phyloP scores from a whole-genome alignment of 2,888 invertebrate species.

The Ryuthela nishihirai region DNA sequence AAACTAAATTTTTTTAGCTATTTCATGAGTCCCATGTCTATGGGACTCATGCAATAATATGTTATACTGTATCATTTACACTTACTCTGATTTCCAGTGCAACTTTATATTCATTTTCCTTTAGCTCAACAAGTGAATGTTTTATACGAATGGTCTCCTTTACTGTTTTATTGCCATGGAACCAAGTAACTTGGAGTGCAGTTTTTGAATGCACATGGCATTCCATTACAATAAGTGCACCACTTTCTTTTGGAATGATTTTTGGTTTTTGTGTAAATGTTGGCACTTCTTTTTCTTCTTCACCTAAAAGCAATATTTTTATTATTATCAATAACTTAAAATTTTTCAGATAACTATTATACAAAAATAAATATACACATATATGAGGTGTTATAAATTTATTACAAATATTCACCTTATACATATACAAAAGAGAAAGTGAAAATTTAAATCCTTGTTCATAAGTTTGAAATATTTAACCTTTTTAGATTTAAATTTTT shows the following conservation, averaged over 20 bases:
- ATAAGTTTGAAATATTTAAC: too few relatives aligned
- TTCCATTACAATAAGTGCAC: slow-evolving; percentile 94
- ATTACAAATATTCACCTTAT: too few relatives aligned
- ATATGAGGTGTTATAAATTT: too few relatives aligned
- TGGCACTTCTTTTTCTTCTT: slow-evolving; percentile 71
- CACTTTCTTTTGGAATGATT: slow-evolving; percentile 97
- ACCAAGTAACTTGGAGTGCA: slow-evolving; percentile 92
- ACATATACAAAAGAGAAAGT: too few relatives aligned
- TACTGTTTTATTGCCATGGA: slow-evolving; percentile 79
- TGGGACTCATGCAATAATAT: background rate
- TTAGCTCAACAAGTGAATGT: slow-evolving; percentile 36
- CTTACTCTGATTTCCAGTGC: slow-evolving; percentile 42
- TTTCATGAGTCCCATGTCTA: background rate
- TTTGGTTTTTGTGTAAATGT: slow-evolving; percentile 97
- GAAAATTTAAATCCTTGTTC: too few relatives aligned
- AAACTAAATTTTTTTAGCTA: background rate
- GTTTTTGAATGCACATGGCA: slow-evolving; percentile 88
- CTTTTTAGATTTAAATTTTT: too few relatives aligned
- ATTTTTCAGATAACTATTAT: too few relatives aligned
- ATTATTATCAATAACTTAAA: background rate
- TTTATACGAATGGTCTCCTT: slow-evolving; percentile 56
- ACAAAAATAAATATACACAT: too few relatives aligned
- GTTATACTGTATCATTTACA: background rate
- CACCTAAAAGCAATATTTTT: slow-evolving; percentile 46
- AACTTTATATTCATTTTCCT: slow-evolving; percentile 41